Base-by-base conservation (phyloP, 2,888 invertebrate genomes). In the Cerastoderma edule region DNA sequence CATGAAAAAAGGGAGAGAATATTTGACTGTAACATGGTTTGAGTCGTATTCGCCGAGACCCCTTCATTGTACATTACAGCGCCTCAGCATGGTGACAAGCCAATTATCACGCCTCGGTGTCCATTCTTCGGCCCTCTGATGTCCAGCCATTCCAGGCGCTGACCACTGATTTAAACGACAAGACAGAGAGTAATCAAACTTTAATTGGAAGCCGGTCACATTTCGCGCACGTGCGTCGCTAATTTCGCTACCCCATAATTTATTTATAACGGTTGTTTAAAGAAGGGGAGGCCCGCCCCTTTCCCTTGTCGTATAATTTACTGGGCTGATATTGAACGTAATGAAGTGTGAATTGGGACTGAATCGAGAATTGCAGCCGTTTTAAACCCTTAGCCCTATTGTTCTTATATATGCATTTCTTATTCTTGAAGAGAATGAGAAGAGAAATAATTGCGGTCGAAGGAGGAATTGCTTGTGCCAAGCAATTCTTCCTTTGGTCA, bases 241-340 rank as follows among this genome's bases (percentile, higher is more conserved):
- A 81, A 79, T 79, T 69, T 79, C 72, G 53, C 48, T 64, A 64
- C 75, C 73, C 73, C 57, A 72, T 74, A 80, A 76, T 76, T 76
- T 76, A 77, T 77, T 80, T 76, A 77, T 80, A 74, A 74, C 76
- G 75, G 64, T 79, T 66, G 75, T 79, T 79, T 54, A 60, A 77
- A 70, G 67, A 44, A 65, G 35, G 72, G 53, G 35, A 48, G 22
- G 24, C 3, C 35, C 32, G 60, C 60, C 60, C 60, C 60, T 39
- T 22, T 60, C 44, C 54, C 67, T 69, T 69, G 72, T 64, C 50
- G 50, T 44, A 48, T 60, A 63, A 63, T 44, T 54, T 33, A n/a
- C 67, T 67, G 44, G 73, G 73, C 33, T 60, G 60, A 39, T 33
- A 60, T 22, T 24, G 60, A 60, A 60, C 60, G n/a, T 60, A 75